Base-by-base conservation (phyloP, 1,140 invertebrate species). In the Calephelis nemesis region DNA sequence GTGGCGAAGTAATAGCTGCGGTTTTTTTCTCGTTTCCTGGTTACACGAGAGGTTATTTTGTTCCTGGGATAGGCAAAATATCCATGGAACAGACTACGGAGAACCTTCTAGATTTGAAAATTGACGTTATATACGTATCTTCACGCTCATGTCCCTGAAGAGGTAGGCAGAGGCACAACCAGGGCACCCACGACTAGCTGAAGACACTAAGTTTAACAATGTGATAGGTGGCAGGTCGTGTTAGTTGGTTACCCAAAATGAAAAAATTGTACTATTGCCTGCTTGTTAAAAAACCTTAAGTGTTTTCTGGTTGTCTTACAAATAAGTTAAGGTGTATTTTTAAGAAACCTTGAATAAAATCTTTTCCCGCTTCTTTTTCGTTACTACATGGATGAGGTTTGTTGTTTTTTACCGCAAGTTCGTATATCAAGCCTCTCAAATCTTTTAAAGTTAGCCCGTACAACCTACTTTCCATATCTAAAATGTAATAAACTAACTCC, bases 261-360 rank as follows among this genome's bases (percentile, higher is more conserved):
- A 0, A 65, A 71, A 71, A 76, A 76, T 67, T 74, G 62, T 77
- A 82, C 72, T 84, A 84, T 58, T 73, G 71, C 69, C 30, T 74
- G 49, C 73, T 68, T 71, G 79, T 65, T 71, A 49, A 73, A n/a
- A 73, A 39, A 60, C 68, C 70, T 13, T 78, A 83, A 9, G 82
- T 84, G 9, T 62, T 62, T 76, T 80, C 73, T n/a, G 74, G 76
- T 70, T 74, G 72, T 49, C 78, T 65, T n/a, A 82, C 63, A 60
- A 67, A 72, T 9, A 92, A 62, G 62, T 74, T 70, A 13, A 72
- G 76, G 74, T 91, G 65, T 63, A 83, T 62, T 58, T 76, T 80
- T 54, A 85, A 62, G 73, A 88, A 92, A 5, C 63, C 45, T 15
- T 60, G 48, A 19, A 82, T 19, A 75, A 81, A 84, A 72, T 75